phyloP scores from a whole-genome alignment of 35 echinoderm and acorn worm species.

The Ophioderma brevispina region DNA sequence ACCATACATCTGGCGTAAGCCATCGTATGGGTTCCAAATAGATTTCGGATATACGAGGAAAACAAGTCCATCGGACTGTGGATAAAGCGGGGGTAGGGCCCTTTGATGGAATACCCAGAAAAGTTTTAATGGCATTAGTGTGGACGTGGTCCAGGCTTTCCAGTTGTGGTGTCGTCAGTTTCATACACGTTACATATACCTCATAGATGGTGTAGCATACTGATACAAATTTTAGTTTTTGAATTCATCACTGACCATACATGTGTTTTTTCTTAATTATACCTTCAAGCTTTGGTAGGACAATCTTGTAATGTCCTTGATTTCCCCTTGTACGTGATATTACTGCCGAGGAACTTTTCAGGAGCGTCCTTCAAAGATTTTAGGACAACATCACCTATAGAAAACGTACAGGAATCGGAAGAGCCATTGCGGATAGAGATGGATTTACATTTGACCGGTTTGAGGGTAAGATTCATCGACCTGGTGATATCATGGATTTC shows the following conservation, averaged over 20 bases:
- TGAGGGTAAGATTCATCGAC: constrained; percentile 30
- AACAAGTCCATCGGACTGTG: background rate
- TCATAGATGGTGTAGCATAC: background rate
- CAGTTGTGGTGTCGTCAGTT: background rate
- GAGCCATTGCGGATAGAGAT: background rate
- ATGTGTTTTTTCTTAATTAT: background rate
- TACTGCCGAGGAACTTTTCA: background rate
- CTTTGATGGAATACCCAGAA: constrained; percentile 4
- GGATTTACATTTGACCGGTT: constrained; percentile 43
- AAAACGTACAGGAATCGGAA: constrained; percentile 9
- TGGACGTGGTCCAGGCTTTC: background rate
- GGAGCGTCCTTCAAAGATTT: background rate
- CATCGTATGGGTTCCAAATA: constrained; percentile 28
- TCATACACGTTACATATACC: constrained; percentile 31
- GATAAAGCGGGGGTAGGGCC: constrained; percentile 26
- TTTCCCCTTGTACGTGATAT: background rate
- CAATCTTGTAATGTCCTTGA: background rate
- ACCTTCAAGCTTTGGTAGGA: background rate
- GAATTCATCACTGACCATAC: background rate
- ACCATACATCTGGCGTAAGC: constrained; percentile 15
- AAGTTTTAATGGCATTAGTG: constrained; percentile 30
- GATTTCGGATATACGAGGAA: constrained; percentile 32
- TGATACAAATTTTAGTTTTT: background rate
- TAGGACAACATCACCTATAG: background rate
- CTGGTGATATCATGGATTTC: background rate